phyloP scores from a whole-genome alignment of 2,888 invertebrate species.

The Torymus aiolomorphi region DNA sequence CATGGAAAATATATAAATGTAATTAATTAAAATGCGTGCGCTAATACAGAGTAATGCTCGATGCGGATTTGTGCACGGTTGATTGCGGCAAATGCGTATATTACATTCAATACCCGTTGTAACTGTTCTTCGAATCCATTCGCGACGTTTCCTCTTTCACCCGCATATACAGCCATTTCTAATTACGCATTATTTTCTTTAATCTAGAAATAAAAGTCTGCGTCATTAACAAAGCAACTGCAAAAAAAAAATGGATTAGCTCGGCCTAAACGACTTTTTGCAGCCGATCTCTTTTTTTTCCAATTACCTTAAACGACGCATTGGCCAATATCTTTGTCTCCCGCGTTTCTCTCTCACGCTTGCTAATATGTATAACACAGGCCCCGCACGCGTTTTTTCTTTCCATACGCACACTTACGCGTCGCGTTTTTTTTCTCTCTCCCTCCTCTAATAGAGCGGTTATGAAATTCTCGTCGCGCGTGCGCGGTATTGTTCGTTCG shows the following conservation, averaged over 20 bases:
- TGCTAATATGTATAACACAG: conserved; percentile 5
- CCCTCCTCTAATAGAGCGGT: not conserved
- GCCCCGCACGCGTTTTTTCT: not conserved
- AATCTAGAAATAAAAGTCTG: too few species aligned
- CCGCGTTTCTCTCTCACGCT: conserved; percentile 15
- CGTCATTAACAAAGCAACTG: too few species aligned
- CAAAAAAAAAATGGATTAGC: too few species aligned
- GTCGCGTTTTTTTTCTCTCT: conserved; percentile 1
- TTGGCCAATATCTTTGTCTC: conserved; percentile 11
- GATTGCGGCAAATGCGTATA: too few species aligned
- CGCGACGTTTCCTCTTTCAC: too few species aligned
- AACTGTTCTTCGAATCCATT: too few species aligned
- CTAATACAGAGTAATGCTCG: not conserved
- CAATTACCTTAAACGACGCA: conserved; percentile 11
- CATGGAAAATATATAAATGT: not conserved
- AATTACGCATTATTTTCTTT: too few species aligned
- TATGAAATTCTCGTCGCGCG: conserved; percentile 33
- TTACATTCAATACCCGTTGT: too few species aligned
- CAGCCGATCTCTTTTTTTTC: not conserved
- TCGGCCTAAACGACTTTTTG: not conserved
- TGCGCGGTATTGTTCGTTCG: conserved; percentile 9
- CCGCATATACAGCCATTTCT: too few species aligned
- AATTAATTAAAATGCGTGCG: conserved; percentile 11
- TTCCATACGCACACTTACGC: not conserved
- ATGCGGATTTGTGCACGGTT: too few species aligned